Evolutionary conservation across 2,113 vertebrate genomes (phyloP).

Genomic region (Callionymus lyra): DNA sequence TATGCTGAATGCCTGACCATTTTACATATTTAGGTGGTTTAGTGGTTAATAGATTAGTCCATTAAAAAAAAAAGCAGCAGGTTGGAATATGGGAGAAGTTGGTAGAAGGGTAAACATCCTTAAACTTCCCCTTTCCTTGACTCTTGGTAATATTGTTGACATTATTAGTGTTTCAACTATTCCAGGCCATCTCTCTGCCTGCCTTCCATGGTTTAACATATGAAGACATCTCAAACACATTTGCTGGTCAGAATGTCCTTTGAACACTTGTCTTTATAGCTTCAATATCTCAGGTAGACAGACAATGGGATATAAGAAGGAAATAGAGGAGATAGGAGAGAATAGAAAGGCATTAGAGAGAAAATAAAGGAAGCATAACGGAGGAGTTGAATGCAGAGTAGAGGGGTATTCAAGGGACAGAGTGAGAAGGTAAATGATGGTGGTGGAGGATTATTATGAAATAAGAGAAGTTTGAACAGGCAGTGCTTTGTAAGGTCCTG

Average conservation of each 20-base stretch:
- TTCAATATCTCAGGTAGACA: slow-evolving; percentile 49
- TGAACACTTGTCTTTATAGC: slow-evolving; percentile 57
- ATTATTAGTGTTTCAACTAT: slow-evolving; percentile 20
- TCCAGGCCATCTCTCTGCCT: slow-evolving; percentile 17
- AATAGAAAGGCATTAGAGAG: slow-evolving; percentile 44
- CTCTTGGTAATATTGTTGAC: slow-evolving; percentile 3
- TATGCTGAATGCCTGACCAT: no score
- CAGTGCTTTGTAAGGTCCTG: slow-evolving; percentile 46
- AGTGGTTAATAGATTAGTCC: neutral
- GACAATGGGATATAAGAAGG: slow-evolving; percentile 35
- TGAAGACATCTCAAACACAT: slow-evolving; percentile 41
- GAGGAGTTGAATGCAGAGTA: slow-evolving; percentile 43
- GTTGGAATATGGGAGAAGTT: no score
- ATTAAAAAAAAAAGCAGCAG: neutral
- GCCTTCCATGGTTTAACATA: slow-evolving; percentile 35
- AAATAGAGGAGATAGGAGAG: slow-evolving; percentile 28
- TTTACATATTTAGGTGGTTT: no score
- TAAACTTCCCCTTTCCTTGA: slow-evolving; percentile 5
- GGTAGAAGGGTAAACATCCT: slow-evolving; percentile 21
- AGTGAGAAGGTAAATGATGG: slow-evolving; percentile 37
- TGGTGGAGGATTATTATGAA: slow-evolving; percentile 26
- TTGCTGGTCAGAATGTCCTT: slow-evolving; percentile 39
- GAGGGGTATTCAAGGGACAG: slow-evolving; percentile 35
- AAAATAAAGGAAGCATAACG: slow-evolving; percentile 32
- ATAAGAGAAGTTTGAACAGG: slow-evolving; percentile 20